Percentiles rank a stretch among this genome's conserved stretches.
These are phyloP conservation scores for Zosterops hypoxanthus DNA, from an alignment of 2,113 vertebrate species.

Conservation along the genomic window DNA sequence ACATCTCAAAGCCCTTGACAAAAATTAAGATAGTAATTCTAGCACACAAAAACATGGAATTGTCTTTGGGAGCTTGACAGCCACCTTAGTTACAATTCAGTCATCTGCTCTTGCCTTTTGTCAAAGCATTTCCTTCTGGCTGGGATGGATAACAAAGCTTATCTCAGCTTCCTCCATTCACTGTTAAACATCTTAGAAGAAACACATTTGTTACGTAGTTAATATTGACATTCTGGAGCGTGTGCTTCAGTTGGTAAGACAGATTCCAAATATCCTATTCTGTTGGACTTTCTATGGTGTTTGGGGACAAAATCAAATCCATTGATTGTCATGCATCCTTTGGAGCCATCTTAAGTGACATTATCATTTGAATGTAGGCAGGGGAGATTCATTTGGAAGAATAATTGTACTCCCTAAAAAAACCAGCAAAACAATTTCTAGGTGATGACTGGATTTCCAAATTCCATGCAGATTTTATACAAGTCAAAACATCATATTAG, in stretches of 20 bases:
- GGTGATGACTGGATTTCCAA: neutral
- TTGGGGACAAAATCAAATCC: neutral
- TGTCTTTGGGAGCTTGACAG: neutral
- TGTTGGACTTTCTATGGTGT: neutral
- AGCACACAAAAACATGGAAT: neutral
- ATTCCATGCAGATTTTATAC: neutral
- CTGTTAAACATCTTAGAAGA: neutral
- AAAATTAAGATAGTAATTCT: neutral
- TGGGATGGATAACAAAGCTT: neutral
- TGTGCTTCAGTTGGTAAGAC: neutral
- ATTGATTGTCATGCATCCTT: neutral
- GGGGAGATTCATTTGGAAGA: neutral
- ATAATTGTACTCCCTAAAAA: neutral
- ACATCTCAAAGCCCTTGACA: neutral
- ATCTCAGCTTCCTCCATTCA: neutral
- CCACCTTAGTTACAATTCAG: neutral
- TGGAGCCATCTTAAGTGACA: neutral
- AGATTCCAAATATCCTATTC: neutral
- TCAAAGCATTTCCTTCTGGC: neutral
- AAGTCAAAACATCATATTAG: neutral
- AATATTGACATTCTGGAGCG: neutral
- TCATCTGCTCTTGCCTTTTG: neutral
- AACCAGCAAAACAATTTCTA: neutral
- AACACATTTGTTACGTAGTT: neutral
- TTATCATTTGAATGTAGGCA: neutral